Conservation (phyloP, 2,797 vertebrate genomes). For the Etheostoma nigrum region DNA sequence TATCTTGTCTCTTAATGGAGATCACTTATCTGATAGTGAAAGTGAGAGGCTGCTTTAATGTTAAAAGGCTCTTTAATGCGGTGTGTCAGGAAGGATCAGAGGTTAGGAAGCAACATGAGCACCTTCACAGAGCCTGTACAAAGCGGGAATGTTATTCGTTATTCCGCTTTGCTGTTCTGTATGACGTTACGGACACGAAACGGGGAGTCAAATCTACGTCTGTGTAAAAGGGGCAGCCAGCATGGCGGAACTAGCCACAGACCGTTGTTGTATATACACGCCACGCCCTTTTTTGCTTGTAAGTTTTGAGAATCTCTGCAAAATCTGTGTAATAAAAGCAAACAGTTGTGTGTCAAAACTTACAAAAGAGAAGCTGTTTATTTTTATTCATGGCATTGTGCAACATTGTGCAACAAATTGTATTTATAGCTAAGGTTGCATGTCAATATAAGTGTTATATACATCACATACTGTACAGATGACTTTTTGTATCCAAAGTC, state of each 20-base stretch:
- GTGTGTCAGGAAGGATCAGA: conserved; percentile 62
- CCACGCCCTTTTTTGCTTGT: no score
- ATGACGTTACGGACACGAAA: no score
- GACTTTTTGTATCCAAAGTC: background rate
- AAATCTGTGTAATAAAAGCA: no score
- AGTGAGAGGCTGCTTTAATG: conserved; percentile 50
- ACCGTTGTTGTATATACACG: no score
- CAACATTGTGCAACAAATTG: background rate
- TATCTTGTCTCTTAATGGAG: conserved; percentile 49
- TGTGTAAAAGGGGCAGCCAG: no score
- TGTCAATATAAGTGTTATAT: background rate
- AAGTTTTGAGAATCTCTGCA: no score
- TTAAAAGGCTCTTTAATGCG: conserved; percentile 64
- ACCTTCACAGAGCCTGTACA: no score
- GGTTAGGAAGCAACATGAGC: conserved; percentile 26
- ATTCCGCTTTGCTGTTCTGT: no score
- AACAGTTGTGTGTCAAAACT: conserved; percentile 35
- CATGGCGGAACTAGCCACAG: no score
- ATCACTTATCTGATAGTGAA: conserved; percentile 52
- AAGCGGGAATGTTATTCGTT: no score
- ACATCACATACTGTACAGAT: background rate
- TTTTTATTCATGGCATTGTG: background rate
- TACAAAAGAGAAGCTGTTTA: conserved; percentile 1
- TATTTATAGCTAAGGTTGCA: background rate
- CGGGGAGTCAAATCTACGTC: no score